Evolutionary conservation across 2,113 vertebrate genomes (phyloP), one percentile per base, ranked within the genome.

Genomic region (Saimiri boliviensis): DNA sequence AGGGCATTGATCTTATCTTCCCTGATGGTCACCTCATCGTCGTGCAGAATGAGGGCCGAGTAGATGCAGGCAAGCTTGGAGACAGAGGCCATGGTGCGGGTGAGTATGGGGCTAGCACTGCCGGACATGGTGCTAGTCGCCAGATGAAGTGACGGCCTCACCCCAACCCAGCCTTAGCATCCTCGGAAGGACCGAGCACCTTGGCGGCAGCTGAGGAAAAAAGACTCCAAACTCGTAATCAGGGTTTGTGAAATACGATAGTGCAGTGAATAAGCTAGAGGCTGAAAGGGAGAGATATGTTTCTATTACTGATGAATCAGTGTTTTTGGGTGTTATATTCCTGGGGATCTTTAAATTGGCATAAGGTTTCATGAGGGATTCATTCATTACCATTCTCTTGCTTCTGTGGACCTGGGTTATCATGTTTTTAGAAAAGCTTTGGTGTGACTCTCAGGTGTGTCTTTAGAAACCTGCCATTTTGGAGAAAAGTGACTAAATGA

Each of bases 391-490:
- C 19, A 68, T 93, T 95, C 91, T 95, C 71, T 96, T 96, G 71
- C 35, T 79, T 94, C 32, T 27, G 47, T 89, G 76, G 52, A 83
- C 79, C 35, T 96, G 45, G 54, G 49, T 91, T 81, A 76, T 93
- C 74, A 56, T 73, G 16, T 95, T 96, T 71, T 96, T 66, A 83
- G 94, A 95, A 93, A 70, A 93, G 40, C 42, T 95, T 42, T 95
- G 63, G 54, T 86, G 37, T 96, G 83, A 94, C 83, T 92, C 91
- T 86, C 86, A 93, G 84, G 42, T 89, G 23, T 89, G 49, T 94
- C 82, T 96, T 95, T 95, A 95, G 92, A 95, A 96, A 80, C 30
- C 32, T 94, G 60, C 94, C 47, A 82, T 92, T 97, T 96, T 94
- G 58, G 35, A 84, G 73, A 91, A 54, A 96, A 58, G 73, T 85